These are phyloP conservation scores for Chelonoidis abingdonii DNA, from an alignment of 2,113 vertebrate species.

Conservation along the genomic window DNA sequence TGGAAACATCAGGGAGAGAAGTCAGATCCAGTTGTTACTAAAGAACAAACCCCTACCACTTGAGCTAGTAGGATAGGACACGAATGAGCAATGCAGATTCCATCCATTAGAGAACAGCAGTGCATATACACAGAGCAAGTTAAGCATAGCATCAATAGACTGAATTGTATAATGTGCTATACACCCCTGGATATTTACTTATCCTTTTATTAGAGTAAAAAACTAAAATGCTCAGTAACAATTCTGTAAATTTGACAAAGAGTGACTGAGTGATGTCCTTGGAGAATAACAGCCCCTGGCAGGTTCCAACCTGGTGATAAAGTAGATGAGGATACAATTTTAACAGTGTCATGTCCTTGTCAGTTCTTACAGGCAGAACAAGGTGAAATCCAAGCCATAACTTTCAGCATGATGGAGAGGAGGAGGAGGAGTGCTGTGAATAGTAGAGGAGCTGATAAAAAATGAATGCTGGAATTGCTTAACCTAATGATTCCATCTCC, in stretches of 20 bases:
- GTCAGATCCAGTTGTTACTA: neutral
- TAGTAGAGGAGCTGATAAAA: neutral
- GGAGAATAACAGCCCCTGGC: neutral
- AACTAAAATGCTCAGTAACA: neutral
- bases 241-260: neutral
- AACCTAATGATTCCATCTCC: neutral
- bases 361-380: neutral
- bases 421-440: neutral
- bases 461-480: neutral
- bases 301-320: conserved; percentile 20
- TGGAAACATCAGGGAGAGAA: neutral
- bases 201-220: neutral
- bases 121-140: rapidly evolving
- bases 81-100: neutral
- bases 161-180: neutral
- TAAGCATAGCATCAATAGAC: neutral
- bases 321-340: neutral
- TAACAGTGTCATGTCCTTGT: neutral
- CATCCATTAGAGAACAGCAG: neutral
- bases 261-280: neutral
- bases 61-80: neutral
- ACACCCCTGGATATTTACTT: neutral
- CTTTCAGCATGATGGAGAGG: neutral
- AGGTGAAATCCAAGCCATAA: neutral
- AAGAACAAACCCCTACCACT: neutral